Evolutionary conservation across 2,797 vertebrate genomes (phyloP).

Genomic region (Holocentrus rufus): DNA sequence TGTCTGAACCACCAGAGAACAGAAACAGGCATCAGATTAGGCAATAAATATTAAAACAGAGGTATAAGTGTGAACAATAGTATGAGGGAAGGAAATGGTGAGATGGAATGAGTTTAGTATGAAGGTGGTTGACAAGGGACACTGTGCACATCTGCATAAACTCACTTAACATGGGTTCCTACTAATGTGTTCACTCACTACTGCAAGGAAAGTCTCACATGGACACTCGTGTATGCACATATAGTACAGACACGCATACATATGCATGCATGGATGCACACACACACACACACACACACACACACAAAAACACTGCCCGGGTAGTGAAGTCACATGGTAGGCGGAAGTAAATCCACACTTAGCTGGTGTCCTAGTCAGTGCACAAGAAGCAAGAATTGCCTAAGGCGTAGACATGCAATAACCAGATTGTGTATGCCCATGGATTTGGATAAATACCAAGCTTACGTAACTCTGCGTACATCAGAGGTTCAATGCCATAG

Average conservation of each 20-base stretch:
- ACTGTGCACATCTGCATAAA: constrained; percentile 23
- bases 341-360: constrained; percentile 26
- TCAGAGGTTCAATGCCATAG: constrained; percentile 47
- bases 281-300: background rate
- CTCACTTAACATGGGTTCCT: constrained; percentile 4
- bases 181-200: constrained; percentile 3
- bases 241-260: background rate
- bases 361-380: constrained; percentile 38
- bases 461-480: constrained; percentile 58
- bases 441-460: constrained; percentile 58
- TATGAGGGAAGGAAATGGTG: background rate
- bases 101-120: background rate
- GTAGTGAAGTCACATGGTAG: constrained; percentile 29
- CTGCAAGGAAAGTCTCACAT: background rate
- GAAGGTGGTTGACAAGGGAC: background rate
- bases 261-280: background rate
- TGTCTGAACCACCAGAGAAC: too few relatives aligned
- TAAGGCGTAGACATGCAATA: constrained; percentile 51
- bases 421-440: constrained; percentile 46
- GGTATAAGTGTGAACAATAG: background rate
- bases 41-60: background rate
- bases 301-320: background rate
- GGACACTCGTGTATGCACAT: background rate
- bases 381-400: constrained; percentile 44
- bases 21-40: background rate